phyloP scores from a whole-genome alignment of 2,888 invertebrate species.

The Sinohyriopsis cumingii region DNA sequence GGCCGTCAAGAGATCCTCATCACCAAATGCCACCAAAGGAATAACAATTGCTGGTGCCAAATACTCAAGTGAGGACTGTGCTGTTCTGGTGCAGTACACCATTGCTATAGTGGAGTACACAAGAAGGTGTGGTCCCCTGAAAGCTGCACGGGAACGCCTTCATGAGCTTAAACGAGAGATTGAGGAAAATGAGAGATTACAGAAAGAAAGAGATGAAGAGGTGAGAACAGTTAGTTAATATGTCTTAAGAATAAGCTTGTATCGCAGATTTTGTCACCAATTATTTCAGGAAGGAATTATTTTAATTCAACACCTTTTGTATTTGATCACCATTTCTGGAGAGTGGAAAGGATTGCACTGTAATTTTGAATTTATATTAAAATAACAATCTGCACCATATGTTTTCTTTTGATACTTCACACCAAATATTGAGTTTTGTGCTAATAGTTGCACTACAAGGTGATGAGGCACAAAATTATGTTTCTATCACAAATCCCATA shows the following conservation, averaged over 20 bases:
- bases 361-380: too few relatives aligned
- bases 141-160: conserved; percentile 60
- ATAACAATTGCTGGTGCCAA: conserved; percentile 70
- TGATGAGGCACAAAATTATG: too few relatives aligned
- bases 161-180: conserved; percentile 69
- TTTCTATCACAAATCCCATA: too few relatives aligned
- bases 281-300: background rate
- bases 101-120: conserved; percentile 72
- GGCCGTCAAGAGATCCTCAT: conserved; percentile 57
- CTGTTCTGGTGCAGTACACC: conserved; percentile 70
- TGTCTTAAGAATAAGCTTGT: background rate
- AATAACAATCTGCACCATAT: too few relatives aligned
- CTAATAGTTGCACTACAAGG: too few relatives aligned
- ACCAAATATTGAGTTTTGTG: too few relatives aligned
- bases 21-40: conserved; percentile 57
- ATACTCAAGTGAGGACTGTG: conserved; percentile 71
- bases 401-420: too few relatives aligned
- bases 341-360: background rate
- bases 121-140: conserved; percentile 65
- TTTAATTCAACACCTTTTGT: background rate
- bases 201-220: conserved; percentile 65
- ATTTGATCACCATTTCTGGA: background rate
- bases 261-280: background rate
- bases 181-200: conserved; percentile 68
- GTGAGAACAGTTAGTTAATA: conserved; percentile 34